Evolutionary conservation across 2,888 invertebrate species (phyloP).

Genomic region (Thalpophila matura): DNA sequence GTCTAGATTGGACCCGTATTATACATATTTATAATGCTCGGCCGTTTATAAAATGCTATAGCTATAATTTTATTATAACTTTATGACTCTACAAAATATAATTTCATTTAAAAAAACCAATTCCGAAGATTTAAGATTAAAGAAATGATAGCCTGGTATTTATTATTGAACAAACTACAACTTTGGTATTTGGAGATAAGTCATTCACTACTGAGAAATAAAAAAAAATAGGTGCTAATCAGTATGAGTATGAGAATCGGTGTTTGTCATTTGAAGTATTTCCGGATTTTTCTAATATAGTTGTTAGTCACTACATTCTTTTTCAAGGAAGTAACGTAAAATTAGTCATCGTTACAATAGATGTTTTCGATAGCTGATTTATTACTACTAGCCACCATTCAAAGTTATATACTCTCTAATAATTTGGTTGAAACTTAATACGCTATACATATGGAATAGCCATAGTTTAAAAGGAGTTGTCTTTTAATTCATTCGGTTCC

Average conservation of each 20-base stretch:
- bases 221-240: conserved; percentile 45
- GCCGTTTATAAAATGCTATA: conserved; percentile 34
- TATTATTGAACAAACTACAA: conserved; percentile 19
- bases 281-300: conserved; percentile 60
- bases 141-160: conserved; percentile 25
- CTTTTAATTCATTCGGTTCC: conserved; percentile 87
- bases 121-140: conserved; percentile 21
- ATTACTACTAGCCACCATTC: conserved; percentile 40
- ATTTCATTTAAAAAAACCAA: conserved; percentile 36
- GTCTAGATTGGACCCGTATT: conserved; percentile 57
- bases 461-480: conserved; percentile 82
- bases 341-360: conserved; percentile 60
- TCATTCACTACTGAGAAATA: conserved; percentile 43
- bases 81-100: conserved; percentile 13
- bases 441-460: conserved; percentile 72
- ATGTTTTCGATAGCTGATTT: conserved; percentile 45
- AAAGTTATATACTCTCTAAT: conserved; percentile 48
- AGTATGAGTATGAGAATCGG: conserved; percentile 40
- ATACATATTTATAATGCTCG: conserved; percentile 40
- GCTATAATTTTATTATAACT: conserved; percentile 34
- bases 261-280: conserved; percentile 62
- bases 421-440: conserved; percentile 42
- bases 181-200: conserved; percentile 30
- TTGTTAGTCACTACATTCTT: conserved; percentile 60
- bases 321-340: conserved; percentile 55